Conservation (phyloP, 2,888 invertebrate genomes). For the Carpatolechia fugitivella region DNA sequence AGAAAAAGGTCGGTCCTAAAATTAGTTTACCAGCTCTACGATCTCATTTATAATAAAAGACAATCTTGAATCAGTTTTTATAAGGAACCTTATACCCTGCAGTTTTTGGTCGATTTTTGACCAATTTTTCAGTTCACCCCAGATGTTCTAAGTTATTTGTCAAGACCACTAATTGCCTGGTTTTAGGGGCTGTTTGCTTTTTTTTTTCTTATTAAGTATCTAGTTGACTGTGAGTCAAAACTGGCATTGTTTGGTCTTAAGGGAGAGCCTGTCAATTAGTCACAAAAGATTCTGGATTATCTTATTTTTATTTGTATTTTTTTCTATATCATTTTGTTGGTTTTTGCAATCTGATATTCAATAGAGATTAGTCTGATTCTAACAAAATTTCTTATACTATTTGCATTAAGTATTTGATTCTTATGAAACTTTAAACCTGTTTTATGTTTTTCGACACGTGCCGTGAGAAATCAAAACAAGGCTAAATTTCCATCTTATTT, state of each 20-base stretch:
- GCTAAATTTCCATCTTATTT: no score
- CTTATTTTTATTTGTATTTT: background rate
- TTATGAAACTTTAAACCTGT: no score
- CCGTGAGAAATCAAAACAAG: no score
- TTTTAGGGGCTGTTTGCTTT: constrained; percentile 26
- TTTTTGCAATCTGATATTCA: background rate
- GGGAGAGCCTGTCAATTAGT: constrained; percentile 3
- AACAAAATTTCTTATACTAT: background rate
- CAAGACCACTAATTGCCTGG: constrained; percentile 63
- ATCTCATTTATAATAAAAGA: background rate
- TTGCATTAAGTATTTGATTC: background rate
- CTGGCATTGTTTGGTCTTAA: background rate
- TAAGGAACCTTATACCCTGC: background rate
- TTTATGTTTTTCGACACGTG: no score
- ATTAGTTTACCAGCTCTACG: background rate
- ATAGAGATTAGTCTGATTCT: background rate
- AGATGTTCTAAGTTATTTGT: constrained; percentile 59
- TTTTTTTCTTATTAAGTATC: constrained; percentile 16
- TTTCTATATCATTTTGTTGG: background rate
- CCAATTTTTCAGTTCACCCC: constrained; percentile 31
- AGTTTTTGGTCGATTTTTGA: background rate
- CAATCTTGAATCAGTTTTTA: background rate
- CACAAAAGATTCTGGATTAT: background rate
- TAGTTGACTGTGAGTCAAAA: constrained; percentile 12
- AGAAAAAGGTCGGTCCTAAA: background rate